These are phyloP conservation scores for Clivina fossor DNA, from an alignment of 2,888 invertebrate species.

Conservation along the genomic window DNA sequence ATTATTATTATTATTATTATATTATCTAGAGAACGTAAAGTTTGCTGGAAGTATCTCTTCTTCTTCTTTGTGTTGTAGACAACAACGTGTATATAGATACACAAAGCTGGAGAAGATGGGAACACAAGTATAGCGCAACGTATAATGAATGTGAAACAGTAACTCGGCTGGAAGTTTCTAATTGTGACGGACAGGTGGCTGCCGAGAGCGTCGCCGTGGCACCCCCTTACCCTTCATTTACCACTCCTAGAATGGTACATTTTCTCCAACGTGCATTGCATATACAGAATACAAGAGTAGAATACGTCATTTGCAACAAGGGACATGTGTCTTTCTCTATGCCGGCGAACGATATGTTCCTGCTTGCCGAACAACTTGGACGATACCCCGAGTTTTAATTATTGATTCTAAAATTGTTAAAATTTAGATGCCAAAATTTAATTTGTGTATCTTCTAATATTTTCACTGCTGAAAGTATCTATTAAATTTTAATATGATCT, in stretches of 20 bases:
- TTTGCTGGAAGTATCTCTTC: slow-evolving; percentile 29
- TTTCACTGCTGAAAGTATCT: no score
- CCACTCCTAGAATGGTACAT: background rate
- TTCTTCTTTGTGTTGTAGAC: slow-evolving; percentile 29
- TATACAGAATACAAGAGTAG: background rate
- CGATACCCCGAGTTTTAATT: no score
- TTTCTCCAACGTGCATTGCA: background rate
- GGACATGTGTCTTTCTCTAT: slow-evolving; percentile 16
- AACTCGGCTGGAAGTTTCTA: slow-evolving; percentile 31
- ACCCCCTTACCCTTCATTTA: background rate
- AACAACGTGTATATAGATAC: background rate
- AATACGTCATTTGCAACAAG: slow-evolving; percentile 20
- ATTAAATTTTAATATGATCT: no score
- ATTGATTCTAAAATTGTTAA: no score
- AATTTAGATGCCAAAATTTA: no score
- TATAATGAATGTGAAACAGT: slow-evolving; percentile 35
- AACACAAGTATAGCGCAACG: background rate
- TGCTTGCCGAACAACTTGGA: no score
- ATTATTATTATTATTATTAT: slow-evolving; percentile 32
- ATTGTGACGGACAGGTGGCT: slow-evolving; percentile 33
- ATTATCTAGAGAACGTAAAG: slow-evolving; percentile 32
- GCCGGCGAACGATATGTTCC: background rate
- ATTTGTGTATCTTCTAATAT: no score
- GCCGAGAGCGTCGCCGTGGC: slow-evolving; percentile 8
- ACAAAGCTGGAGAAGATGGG: background rate